Evolutionary conservation across 2,888 invertebrate genomes (phyloP).

Genomic region (Lepidochitona cinerea): DNA sequence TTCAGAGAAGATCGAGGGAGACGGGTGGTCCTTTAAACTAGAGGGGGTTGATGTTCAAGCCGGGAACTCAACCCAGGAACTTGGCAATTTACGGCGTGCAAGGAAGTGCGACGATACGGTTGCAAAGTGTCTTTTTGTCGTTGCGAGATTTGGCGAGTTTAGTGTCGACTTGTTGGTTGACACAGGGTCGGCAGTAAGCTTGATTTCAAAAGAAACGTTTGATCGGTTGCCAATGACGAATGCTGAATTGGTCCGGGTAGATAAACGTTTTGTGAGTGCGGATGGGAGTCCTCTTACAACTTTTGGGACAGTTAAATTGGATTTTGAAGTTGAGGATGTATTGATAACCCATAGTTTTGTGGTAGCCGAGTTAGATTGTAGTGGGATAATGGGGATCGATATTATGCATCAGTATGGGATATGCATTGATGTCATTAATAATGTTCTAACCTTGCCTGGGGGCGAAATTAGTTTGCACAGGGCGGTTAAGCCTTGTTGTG

Average conservation of each 20-base stretch:
- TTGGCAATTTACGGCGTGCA: no score
- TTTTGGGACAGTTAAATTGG: neutral
- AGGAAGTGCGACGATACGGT: no score
- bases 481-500: constrained; percentile 6
- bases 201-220: neutral
- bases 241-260: constrained; percentile 19
- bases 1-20: neutral
- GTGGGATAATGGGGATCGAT: constrained; percentile 28
- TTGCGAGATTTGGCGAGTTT: neutral
- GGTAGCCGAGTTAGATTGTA: constrained; percentile 14
- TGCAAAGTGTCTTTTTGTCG: no score
- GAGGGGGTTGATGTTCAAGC: neutral
- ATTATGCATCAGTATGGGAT: constrained; percentile 24
- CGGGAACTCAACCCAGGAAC: neutral
- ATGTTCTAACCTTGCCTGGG: constrained; percentile 6
- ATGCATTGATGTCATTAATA: constrained; percentile 18
- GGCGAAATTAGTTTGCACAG: constrained; percentile 16
- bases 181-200: neutral
- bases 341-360: constrained; percentile 18
- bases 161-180: neutral
- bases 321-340: constrained; percentile 7
- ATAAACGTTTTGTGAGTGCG: constrained; percentile 14
- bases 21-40: neutral
- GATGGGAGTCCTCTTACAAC: neutral
- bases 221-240: neutral